These are phyloP conservation scores for Chaetorhynchus papuensis DNA, from an alignment of 2,113 vertebrate species.

Conservation along the genomic window DNA sequence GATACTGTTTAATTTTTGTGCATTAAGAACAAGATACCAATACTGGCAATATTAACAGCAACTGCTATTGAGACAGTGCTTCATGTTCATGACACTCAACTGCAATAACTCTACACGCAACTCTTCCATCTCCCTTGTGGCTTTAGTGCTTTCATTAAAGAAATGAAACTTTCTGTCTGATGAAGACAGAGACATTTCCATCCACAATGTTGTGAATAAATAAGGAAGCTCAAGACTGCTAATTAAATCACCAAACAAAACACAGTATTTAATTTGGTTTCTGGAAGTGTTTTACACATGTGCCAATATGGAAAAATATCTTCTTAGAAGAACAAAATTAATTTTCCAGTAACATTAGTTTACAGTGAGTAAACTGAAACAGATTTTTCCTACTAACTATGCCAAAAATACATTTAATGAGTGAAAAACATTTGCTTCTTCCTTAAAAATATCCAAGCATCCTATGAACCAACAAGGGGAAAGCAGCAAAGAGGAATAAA, in stretches of 20 bases:
- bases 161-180: neutral
- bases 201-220: neutral
- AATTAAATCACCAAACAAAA: neutral
- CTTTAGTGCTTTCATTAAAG: neutral
- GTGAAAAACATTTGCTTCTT: neutral
- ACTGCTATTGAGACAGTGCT: neutral
- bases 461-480: neutral
- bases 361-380: neutral
- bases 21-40: neutral
- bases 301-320: neutral
- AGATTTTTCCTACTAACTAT: neutral
- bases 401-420: neutral
- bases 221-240: neutral
- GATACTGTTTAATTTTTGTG: neutral
- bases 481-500: neutral
- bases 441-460: neutral
- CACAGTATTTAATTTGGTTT: neutral
- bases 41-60: neutral
- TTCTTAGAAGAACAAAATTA: neutral
- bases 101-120: neutral
- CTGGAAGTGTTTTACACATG: neutral
- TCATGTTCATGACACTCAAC: neutral
- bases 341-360: neutral
- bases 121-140: neutral
- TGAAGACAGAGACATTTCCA: neutral